Evolutionary conservation across 2,113 vertebrate genomes (phyloP).

Genomic region (Polypterus bichir): DNA sequence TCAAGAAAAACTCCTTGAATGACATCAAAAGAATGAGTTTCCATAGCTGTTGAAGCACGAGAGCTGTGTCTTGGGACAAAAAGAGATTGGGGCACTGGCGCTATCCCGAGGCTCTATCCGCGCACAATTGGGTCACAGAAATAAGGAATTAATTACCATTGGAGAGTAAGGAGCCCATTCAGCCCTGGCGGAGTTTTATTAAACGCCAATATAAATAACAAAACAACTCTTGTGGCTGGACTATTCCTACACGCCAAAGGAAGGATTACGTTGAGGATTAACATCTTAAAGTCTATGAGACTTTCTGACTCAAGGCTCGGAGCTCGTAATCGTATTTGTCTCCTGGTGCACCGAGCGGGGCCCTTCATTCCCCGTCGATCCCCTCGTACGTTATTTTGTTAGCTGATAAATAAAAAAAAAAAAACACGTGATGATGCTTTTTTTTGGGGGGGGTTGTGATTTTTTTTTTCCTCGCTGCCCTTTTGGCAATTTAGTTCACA

Average conservation of each 20-base stretch:
- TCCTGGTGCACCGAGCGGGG: constrained; percentile 52
- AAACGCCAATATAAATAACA: constrained; percentile 80
- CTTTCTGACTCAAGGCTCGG: constrained; percentile 73
- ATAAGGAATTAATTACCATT: constrained; percentile 77
- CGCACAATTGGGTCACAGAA: constrained; percentile 73
- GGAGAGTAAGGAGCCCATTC: constrained; percentile 69
- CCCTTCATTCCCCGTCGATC: no score
- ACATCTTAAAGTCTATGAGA: constrained; percentile 75
- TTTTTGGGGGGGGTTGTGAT: neutral
- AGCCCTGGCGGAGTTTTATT: constrained; percentile 65
- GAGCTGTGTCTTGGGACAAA: constrained; percentile 62
- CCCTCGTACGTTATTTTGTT: no score
- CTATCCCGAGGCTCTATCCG: constrained; percentile 61
- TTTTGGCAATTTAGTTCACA: constrained; percentile 4
- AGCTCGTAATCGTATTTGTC: constrained; percentile 74
- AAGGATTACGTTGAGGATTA: constrained; percentile 70
- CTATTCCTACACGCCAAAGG: constrained; percentile 72
- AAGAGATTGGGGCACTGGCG: constrained; percentile 50
- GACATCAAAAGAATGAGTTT: constrained; percentile 70
- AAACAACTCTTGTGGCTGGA: constrained; percentile 72
- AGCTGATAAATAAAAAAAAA: no score
- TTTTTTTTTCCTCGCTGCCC: neutral
- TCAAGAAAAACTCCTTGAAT: constrained; percentile 69
- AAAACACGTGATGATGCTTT: no score
- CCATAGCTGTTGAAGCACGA: constrained; percentile 68